These are phyloP conservation scores for Sminthurides bifidus DNA, from an alignment of 1,140 invertebrate species.

Conservation along the genomic window DNA sequence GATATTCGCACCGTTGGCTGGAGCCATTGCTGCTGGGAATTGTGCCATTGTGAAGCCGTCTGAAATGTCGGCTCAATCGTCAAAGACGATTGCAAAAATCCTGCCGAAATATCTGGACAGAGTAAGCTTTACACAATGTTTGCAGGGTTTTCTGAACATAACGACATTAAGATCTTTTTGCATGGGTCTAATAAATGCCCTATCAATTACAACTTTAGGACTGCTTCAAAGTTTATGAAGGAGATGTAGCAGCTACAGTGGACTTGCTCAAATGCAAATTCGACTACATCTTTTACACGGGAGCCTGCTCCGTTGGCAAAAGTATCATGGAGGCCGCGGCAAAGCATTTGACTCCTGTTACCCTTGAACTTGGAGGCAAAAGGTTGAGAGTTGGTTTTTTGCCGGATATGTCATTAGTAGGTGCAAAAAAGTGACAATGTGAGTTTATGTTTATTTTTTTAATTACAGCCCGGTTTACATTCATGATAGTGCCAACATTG, in stretches of 20 bases:
- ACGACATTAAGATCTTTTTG: no score
- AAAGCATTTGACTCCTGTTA: slow-evolving; percentile 51
- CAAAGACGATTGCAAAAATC: slow-evolving; percentile 59
- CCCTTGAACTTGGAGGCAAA: slow-evolving; percentile 43
- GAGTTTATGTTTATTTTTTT: background rate
- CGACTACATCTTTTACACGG: slow-evolving; percentile 55
- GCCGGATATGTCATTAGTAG: background rate
- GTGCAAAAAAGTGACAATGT: background rate
- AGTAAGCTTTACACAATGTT: slow-evolving; percentile 5
- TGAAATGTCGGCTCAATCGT: slow-evolving; percentile 65
- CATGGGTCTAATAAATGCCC: no score
- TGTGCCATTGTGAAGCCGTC: slow-evolving; percentile 89
- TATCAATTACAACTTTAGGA: no score
- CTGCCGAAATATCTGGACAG: slow-evolving; percentile 84
- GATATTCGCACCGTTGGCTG: slow-evolving; percentile 50
- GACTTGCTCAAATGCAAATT: slow-evolving; percentile 46
- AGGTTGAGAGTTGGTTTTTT: background rate
- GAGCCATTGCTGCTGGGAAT: slow-evolving; percentile 90
- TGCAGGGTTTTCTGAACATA: background rate
- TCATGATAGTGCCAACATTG: slow-evolving; percentile 33
- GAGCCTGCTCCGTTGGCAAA: slow-evolving; percentile 44
- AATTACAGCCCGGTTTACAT: slow-evolving; percentile 34
- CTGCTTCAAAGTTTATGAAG: slow-evolving; percentile 43
- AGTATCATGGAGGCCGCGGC: slow-evolving; percentile 48
- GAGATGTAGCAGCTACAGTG: slow-evolving; percentile 43